A percentile compares a stretch with the other conserved stretches of the same genome.
These are phyloP conservation scores for Anagrus nilaparvatae DNA, from an alignment of 1,140 invertebrate species.

Conservation along the genomic window DNA sequence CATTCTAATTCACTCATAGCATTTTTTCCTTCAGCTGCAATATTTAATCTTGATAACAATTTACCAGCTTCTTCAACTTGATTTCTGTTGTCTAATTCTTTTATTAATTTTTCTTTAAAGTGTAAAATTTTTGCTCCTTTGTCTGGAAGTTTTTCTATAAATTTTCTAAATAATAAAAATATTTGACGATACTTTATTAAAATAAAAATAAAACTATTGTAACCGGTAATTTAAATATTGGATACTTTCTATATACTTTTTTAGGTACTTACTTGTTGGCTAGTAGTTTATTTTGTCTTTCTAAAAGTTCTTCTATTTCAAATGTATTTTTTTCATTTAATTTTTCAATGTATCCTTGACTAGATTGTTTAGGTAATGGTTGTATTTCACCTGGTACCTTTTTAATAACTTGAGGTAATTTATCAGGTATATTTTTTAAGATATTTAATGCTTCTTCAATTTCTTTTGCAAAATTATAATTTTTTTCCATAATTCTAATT, in stretches of 20 bases:
- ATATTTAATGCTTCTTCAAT: too few species aligned
- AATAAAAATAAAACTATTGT: neutral
- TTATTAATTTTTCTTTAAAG: conserved; percentile 45
- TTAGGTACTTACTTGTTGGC: conserved; percentile 42
- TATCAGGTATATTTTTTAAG: too few species aligned
- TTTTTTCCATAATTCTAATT: too few species aligned
- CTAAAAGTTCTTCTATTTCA: conserved; percentile 41
- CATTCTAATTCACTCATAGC: conserved; percentile 56
- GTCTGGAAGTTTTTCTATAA: conserved; percentile 49
- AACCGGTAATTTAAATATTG: neutral
- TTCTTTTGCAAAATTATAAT: too few species aligned
- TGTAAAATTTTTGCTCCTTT: conserved; percentile 55
- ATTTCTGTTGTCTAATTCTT: conserved; percentile 45
- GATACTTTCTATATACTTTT: too few species aligned
- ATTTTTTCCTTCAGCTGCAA: conserved; percentile 44
- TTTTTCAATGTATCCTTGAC: conserved; percentile 38
- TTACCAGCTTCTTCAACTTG: conserved; percentile 48
- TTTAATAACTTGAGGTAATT: conserved; percentile 22
- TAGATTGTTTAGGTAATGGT: conserved; percentile 24
- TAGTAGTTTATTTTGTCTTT: conserved; percentile 43
- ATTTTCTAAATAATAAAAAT: conserved; percentile 25
- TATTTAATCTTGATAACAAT: conserved; percentile 50
- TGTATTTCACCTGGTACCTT: conserved; percentile 32
- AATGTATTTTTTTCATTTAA: conserved; percentile 33
- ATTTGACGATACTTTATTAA: neutral